These are phyloP conservation scores for Diabrotica undecimpunctata DNA, from an alignment of 1,140 invertebrate genomes.

Conservation along the genomic window DNA sequence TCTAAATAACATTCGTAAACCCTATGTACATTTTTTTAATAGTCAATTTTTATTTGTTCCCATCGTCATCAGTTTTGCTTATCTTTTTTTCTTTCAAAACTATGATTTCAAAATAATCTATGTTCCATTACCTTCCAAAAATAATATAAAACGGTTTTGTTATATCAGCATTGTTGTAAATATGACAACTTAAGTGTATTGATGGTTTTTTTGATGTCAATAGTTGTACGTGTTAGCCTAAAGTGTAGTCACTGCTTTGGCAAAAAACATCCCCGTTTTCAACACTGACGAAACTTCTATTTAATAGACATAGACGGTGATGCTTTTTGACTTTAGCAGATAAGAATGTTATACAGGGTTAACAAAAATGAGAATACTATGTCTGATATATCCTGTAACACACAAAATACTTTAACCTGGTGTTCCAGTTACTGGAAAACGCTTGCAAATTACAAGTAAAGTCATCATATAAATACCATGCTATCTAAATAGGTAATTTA, in stretches of 20 bases:
- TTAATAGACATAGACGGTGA: constrained; percentile 10
- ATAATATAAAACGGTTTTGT: constrained; percentile 19
- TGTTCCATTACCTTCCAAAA: constrained; percentile 10
- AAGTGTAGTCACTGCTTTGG: constrained; percentile 30
- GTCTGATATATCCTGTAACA: not conserved
- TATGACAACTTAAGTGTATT: constrained; percentile 38
- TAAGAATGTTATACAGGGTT: constrained; percentile 36
- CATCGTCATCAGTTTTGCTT: not conserved
- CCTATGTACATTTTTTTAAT: constrained; percentile 10
- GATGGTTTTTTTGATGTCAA: constrained; percentile 40
- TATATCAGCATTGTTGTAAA: constrained; percentile 34
- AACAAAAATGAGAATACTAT: not conserved
- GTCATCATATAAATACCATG: too few species aligned
- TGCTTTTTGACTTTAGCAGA: constrained; percentile 27
- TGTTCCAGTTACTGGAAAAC: too few species aligned
- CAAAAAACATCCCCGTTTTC: constrained; percentile 14
- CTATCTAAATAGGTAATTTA: too few species aligned
- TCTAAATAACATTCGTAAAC: constrained; percentile 3
- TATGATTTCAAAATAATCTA: not conserved
- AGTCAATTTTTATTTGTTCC: not conserved
- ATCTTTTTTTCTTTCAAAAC: not conserved
- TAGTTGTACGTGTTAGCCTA: constrained; percentile 38
- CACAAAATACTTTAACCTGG: not conserved
- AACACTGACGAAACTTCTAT: constrained; percentile 4
- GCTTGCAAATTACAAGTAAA: too few species aligned